A percentile compares a stretch with the other conserved stretches of the same genome.
phyloP scores from a whole-genome alignment of 92 coral and sea anemone species.

The Zoanthus solanderi region DNA sequence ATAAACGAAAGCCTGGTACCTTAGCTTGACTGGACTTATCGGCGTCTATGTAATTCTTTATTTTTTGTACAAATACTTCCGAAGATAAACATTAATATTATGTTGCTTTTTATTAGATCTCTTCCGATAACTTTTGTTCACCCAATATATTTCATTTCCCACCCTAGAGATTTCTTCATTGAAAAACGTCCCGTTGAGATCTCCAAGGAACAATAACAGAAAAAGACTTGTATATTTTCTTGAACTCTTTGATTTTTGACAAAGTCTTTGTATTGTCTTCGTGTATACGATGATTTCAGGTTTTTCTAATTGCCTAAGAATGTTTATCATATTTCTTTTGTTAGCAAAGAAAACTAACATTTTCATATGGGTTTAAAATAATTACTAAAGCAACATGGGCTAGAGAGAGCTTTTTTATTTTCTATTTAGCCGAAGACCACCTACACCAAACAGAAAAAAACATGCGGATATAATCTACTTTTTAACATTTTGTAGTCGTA shows the following conservation, averaged over 20 bases:
- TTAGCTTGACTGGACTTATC: slow-evolving; percentile 66
- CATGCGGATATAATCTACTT: slow-evolving; percentile 80
- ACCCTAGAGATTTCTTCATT: slow-evolving; percentile 26
- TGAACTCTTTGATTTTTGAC: slow-evolving; percentile 80
- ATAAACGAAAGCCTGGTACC: slow-evolving; percentile 55
- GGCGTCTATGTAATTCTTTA: slow-evolving; percentile 80
- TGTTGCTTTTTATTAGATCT: slow-evolving; percentile 52
- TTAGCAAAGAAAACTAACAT: slow-evolving; percentile 88
- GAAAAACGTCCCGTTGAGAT: slow-evolving; percentile 46
- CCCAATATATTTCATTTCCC: slow-evolving; percentile 48
- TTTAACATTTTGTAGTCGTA: slow-evolving; percentile 77
- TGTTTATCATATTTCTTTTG: slow-evolving; percentile 73
- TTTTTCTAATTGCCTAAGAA: slow-evolving; percentile 84
- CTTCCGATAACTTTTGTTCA: slow-evolving; percentile 52
- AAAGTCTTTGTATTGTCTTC: slow-evolving; percentile 72
- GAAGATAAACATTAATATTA: slow-evolving; percentile 64
- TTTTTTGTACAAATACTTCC: slow-evolving; percentile 64
- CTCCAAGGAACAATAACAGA: slow-evolving; percentile 24
- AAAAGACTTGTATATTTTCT: slow-evolving; percentile 36
- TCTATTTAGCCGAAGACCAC: slow-evolving; percentile 73
- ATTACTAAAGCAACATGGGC: slow-evolving; percentile 79
- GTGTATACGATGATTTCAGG: slow-evolving; percentile 70
- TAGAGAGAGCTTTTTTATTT: slow-evolving; percentile 66
- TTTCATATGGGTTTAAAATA: slow-evolving; percentile 85
- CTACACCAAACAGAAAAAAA: slow-evolving; percentile 61